These are phyloP conservation scores for Aphelinus certus DNA, from an alignment of 1,140 invertebrate genomes.

Conservation along the genomic window DNA sequence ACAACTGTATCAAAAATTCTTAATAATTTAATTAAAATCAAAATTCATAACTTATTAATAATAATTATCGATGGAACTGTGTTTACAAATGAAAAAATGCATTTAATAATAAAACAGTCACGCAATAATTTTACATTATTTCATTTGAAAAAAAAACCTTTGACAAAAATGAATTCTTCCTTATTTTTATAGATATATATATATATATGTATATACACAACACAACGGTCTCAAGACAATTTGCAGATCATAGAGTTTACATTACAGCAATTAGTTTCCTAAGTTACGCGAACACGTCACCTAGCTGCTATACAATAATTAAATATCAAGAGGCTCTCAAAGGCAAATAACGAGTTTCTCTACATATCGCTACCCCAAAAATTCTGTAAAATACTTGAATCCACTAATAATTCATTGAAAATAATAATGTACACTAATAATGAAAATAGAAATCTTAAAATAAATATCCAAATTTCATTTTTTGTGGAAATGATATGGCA, in stretches of 20 bases:
- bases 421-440: too few species aligned
- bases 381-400: too few species aligned
- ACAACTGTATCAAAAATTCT: constrained; percentile 22
- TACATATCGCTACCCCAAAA: constrained; percentile 20
- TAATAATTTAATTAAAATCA: constrained; percentile 39
- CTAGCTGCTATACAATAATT: constrained; percentile 5
- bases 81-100: constrained; percentile 28
- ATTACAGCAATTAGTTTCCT: constrained; percentile 4
- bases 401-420: too few species aligned
- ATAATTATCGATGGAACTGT: constrained; percentile 29
- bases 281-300: constrained; percentile 23
- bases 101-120: constrained; percentile 37
- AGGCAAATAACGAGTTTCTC: constrained; percentile 14
- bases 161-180: constrained; percentile 39
- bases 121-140: constrained; percentile 29
- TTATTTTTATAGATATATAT: constrained; percentile 43
- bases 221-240: constrained; percentile 45
- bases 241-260: constrained; percentile 22
- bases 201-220: constrained; percentile 53
- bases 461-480: too few species aligned
- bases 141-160: constrained; percentile 49
- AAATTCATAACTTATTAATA: constrained; percentile 18
- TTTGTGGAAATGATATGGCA: neutral
- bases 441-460: neutral
- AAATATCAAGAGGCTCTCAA: constrained; percentile 12